Percentiles rank a stretch among this genome's conserved stretches.
Conservation (phyloP, 2,888 invertebrate genomes). For the Dasysyrphus albostriatus region DNA sequence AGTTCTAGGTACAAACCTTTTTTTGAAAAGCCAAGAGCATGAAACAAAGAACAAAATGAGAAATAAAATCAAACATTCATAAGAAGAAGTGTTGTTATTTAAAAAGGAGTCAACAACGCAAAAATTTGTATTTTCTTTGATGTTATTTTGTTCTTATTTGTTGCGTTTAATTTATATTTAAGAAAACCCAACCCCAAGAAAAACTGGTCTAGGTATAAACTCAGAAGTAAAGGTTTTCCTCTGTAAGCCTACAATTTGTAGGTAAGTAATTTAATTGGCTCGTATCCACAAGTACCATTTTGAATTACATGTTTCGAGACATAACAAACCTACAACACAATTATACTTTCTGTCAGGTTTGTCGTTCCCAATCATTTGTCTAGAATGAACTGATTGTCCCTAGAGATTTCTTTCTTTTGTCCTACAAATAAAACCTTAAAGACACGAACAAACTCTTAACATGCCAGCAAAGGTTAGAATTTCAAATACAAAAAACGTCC, state of each 20-base stretch:
- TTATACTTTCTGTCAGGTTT: slow-evolving; percentile 4
- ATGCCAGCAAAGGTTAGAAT: not conserved
- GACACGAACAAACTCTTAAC: not conserved
- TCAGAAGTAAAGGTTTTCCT: not conserved
- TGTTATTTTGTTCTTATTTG: slow-evolving; percentile 3
- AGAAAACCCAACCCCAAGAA: not conserved
- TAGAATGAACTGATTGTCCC: not conserved
- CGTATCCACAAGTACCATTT: not conserved
- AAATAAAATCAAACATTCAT: not conserved
- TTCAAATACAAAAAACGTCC: not conserved
- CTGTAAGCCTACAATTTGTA: too few species aligned
- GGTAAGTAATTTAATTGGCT: too few species aligned
- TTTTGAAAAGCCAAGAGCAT: not conserved
- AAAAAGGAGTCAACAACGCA: slow-evolving; percentile 4
- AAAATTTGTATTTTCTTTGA: slow-evolving; percentile 1
- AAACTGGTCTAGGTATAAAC: not conserved
- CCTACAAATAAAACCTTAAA: not conserved
- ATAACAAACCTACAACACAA: not conserved
- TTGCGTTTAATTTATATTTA: not conserved
- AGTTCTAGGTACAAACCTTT: slow-evolving; percentile 14
- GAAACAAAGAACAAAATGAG: not conserved
- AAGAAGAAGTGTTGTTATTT: not conserved
- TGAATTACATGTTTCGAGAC: not conserved
- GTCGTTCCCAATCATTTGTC: not conserved
- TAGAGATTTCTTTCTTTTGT: not conserved